Base-by-base conservation (phyloP, 2,888 invertebrate genomes). In the Ischnura elegans region DNA sequence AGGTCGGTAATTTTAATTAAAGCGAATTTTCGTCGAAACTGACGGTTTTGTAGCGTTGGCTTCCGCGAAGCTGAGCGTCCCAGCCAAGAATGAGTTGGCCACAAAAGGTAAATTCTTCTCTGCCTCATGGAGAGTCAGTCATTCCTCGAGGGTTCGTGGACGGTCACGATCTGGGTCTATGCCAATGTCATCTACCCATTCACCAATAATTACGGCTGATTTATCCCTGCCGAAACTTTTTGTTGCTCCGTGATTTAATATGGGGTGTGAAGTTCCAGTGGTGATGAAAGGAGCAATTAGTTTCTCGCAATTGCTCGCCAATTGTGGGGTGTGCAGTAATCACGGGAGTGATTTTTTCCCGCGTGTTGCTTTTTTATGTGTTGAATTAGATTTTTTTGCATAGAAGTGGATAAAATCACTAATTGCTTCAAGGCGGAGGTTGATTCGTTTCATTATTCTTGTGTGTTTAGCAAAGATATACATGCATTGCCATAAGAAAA, bases 181-280 rank as follows among this genome's bases (percentile, higher is more conserved):
- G 76, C 29, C 76, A 76, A 76, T 76, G 76, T 76, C 36, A 76
- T 76, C n/a, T n/a, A 61, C n/a, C 61, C 29, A 76, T 76, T 36
- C 29, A 0, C 29, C 36, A 10, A 21, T 10, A 76, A 13, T 66
- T 66, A 13, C 36, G 29, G 10, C 10, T 76, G 13, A 36, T 36
- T n/a, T 36, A 36, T 76, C 36, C 16, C 2, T 5, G 76, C 76
- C 16, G 19, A 76, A 8, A 36, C 13, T 29, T 76, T 25, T 76
- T 76, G n/a, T 76, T 76, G 6, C 10, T 76, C n/a, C 76, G 8
- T 5, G n/a, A 76, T 76, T 13, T 36, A 36, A 13, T 29, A 51
- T 51, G 36, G 36, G 25, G 13, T 36, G 76, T n/a, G n/a, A n/a
- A n/a, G n/a, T n/a, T n/a, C n/a, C n/a, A n/a, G n/a, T n/a, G 29